Conservation (phyloP, 2,797 vertebrate species). For the Steatocranus sp. region DNA sequence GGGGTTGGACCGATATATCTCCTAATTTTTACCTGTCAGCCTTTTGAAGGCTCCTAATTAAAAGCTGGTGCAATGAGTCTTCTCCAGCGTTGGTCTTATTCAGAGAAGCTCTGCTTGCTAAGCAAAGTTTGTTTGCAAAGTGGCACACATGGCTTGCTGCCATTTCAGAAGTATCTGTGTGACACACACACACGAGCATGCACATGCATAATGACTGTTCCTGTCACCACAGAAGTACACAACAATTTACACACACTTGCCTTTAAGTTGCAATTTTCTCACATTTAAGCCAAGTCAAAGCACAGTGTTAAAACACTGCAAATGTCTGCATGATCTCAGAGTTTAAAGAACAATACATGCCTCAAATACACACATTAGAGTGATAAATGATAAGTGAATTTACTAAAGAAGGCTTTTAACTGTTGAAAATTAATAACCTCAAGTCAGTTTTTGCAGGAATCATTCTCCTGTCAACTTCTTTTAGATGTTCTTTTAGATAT, state of each 20-base stretch:
- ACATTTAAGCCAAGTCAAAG: not conserved
- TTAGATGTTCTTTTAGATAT: not conserved
- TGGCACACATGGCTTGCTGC: not conserved
- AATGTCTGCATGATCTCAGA: not conserved
- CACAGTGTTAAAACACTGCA: not conserved
- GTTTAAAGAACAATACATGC: not conserved
- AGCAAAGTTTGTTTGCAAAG: constrained; percentile 14
- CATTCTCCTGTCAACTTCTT: not conserved
- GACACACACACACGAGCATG: not conserved
- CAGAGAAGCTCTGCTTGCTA: constrained; percentile 11
- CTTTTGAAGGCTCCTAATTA: constrained; percentile 1
- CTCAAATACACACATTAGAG: not conserved
- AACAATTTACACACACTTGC: not conserved
- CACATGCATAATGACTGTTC: not conserved
- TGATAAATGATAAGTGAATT: not conserved
- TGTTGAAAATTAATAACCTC: not conserved
- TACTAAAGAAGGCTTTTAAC: not conserved
- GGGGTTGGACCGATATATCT: not conserved
- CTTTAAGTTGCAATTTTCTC: not conserved
- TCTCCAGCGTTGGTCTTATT: not conserved
- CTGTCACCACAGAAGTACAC: not conserved
- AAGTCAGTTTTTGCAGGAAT: not conserved
- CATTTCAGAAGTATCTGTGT: not conserved
- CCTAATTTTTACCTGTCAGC: constrained; percentile 12
- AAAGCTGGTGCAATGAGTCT: not conserved